A percentile compares a stretch with the other conserved stretches of the same genome.
Conservation (phyloP, 92 coral and sea anemone genomes). For the Palythoa heliodiscus region DNA sequence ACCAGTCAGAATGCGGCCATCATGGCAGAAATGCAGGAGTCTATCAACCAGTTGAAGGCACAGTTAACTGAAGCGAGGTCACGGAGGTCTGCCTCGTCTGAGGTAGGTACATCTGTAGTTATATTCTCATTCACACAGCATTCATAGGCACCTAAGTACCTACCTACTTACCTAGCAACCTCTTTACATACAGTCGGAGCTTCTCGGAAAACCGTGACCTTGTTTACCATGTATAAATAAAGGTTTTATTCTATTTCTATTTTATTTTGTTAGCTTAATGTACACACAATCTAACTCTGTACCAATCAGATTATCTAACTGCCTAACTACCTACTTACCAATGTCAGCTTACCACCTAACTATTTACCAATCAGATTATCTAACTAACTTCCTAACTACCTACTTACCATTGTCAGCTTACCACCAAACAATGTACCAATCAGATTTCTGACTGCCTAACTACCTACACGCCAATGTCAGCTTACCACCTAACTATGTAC, state of each 20-base stretch:
- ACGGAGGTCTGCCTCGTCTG: constrained; percentile 73
- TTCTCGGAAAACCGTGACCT: no score
- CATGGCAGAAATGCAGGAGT: constrained; percentile 98
- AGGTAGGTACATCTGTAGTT: constrained; percentile 48
- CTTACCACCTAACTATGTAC: not conserved
- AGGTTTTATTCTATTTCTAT: no score
- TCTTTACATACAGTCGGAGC: no score
- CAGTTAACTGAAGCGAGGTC: constrained; percentile 74
- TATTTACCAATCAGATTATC: no score
- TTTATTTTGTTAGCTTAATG: no score
- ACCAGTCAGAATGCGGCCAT: constrained; percentile 92
- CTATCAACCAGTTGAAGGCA: constrained; percentile 75
- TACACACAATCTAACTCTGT: no score
- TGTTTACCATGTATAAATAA: no score
- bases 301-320: not conserved
- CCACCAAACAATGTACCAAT: not conserved
- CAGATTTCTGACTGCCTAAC: not conserved
- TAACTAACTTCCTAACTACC: not conserved
- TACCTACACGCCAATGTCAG: not conserved
- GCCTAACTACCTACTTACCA: not conserved
- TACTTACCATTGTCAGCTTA: not conserved
- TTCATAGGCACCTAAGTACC: not conserved
- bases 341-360: not conserved
- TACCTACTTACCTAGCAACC: no score
- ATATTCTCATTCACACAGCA: not conserved